Base-by-base conservation (phyloP, 1,140 invertebrate species). In the Eupristina koningsbergeri region DNA sequence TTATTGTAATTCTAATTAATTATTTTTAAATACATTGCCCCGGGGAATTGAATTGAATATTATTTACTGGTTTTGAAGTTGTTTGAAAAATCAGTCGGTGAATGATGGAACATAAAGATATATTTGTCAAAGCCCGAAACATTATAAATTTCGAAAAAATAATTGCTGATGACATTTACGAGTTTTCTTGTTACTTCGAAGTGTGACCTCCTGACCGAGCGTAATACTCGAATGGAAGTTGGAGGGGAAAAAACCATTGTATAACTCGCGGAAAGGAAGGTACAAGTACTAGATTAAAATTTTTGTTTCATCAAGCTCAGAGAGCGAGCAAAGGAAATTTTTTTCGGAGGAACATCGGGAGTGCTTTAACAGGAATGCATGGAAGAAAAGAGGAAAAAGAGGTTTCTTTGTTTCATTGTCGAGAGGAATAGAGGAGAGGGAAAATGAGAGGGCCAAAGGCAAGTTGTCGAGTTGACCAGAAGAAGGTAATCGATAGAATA, bases 201-300 rank as follows among this genome's bases (percentile, higher is more conserved):
- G 8, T 26, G 15, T 36, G 67, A 22, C 34, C 17, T 69, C 41
- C 34, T 69, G 11, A 31, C 67, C 1, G 41, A 64, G 7, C 34
- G 15, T 26, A 39, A 22, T 36, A 17, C 63, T 29, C n/a, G n/a
- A n/a, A n/a, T n/a, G n/a, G n/a, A 7, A 8, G 1, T 29, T 39
- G 17, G 26, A 39, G 36, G 7, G 41, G 26, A 34, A 71, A 71
- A 71, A 71, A 41, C 36, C 36, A 71, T 41, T 71, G 67, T 71
- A 41, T 41, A 41, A 41, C 39, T 31, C 39, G 36, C 9, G 22
- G n/a, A 41, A 41, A 71, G n/a, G 36, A 41, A 71, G 36, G 22
- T 41, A 41, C 67, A 26, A 71, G 39, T n/a, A 71, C n/a, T 71
- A 9, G 67, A 71, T 71, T 71, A n/a, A 36, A 36, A 71, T 71